These are phyloP conservation scores for Pseudopodoces humilis DNA, from an alignment of 2,113 vertebrate species.

Conservation along the genomic window DNA sequence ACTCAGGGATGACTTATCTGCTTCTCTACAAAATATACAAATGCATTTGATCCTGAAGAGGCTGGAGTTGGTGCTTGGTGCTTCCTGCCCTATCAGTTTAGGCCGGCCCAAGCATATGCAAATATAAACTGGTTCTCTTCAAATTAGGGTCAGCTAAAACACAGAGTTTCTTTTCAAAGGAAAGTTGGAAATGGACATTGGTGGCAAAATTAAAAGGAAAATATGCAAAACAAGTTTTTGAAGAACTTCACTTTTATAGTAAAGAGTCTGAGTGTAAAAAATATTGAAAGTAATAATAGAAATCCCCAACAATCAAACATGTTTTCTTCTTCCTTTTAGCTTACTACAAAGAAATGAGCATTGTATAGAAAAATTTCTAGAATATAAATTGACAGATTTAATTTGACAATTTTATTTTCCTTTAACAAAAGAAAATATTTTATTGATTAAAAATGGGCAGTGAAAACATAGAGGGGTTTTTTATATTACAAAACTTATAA, in stretches of 20 bases:
- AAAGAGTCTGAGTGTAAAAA: neutral
- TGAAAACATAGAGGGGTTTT: neutral
- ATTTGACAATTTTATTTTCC: neutral
- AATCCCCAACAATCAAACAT: rapidly evolving
- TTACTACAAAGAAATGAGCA: neutral
- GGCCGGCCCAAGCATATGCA: neutral
- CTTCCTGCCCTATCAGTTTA: neutral
- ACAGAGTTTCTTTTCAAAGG: neutral
- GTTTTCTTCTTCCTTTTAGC: neutral
- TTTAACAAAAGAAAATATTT: neutral
- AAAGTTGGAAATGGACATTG: neutral
- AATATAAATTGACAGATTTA: neutral
- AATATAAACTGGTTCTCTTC: neutral
- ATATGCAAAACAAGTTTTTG: neutral
- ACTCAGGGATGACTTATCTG: neutral
- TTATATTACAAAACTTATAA: neutral
- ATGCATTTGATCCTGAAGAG: neutral
- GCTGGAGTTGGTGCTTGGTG: neutral
- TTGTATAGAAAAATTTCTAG: neutral
- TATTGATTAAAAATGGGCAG: neutral
- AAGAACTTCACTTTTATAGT: neutral
- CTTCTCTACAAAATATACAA: neutral
- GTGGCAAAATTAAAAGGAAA: neutral
- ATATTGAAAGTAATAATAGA: neutral
- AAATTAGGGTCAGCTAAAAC: neutral